phyloP scores from a whole-genome alignment of 92 coral and sea anemone species.

The Parazoanthus atlanticus region DNA sequence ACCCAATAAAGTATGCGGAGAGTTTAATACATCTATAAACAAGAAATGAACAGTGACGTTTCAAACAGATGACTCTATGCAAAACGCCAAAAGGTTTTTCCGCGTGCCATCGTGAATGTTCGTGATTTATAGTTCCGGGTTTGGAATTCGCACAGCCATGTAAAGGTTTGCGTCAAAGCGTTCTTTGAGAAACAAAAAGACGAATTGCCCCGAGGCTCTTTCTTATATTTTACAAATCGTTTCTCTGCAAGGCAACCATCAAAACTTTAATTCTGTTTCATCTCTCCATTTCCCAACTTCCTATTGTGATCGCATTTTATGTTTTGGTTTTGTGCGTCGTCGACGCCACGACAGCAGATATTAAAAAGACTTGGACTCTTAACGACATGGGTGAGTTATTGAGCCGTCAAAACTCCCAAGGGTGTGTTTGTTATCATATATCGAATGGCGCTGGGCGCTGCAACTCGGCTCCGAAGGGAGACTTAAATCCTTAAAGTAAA shows the following conservation, averaged over 20 bases:
- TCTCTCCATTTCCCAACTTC: neutral
- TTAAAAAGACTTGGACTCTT: neutral
- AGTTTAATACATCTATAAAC: neutral
- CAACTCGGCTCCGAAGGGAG: neutral
- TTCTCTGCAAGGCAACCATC: too few relatives aligned
- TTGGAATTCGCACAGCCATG: neutral
- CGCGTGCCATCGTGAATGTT: constrained; percentile 18
- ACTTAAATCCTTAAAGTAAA: neutral
- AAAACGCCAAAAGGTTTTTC: constrained; percentile 9
- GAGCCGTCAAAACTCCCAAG: neutral
- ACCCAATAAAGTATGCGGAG: neutral
- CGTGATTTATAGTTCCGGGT: constrained; percentile 38
- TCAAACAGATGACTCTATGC: neutral
- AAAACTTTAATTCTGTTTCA: neutral
- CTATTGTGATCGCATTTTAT: neutral
- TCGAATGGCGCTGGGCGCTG: neutral
- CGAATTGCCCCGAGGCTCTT: neutral
- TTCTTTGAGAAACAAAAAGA: neutral
- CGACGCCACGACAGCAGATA: neutral
- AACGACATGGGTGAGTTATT: neutral
- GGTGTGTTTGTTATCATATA: neutral
- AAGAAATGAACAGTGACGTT: neutral
- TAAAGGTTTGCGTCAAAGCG: neutral
- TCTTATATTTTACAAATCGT: too few relatives aligned
- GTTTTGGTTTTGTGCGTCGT: neutral